Conservation (phyloP, 1,140 invertebrate genomes). For the Batillaria attramentaria region DNA sequence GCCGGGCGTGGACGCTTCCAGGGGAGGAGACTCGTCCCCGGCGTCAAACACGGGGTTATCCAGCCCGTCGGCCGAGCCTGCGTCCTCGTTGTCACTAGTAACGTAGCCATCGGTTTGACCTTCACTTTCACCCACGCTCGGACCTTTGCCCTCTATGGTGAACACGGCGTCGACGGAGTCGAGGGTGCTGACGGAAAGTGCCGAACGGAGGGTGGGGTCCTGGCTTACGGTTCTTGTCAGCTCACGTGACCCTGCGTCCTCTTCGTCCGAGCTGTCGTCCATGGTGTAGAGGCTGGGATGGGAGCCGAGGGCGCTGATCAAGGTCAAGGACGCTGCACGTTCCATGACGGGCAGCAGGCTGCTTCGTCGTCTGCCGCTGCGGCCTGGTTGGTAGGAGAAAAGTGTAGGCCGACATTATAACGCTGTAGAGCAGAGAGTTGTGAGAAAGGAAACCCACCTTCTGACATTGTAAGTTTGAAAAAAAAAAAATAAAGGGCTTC, state of each 20-base stretch:
- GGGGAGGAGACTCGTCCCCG: not conserved
- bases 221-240: constrained; percentile 6
- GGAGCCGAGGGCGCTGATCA: constrained; percentile 43
- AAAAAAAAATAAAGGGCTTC: not conserved
- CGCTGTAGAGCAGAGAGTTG: no score
- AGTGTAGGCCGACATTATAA: no score
- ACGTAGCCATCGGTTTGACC: constrained; percentile 12
- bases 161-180: constrained; percentile 8
- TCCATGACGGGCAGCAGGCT: constrained; percentile 48
- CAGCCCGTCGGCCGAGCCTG: constrained; percentile 18
- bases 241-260: constrained; percentile 38
- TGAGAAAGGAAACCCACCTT: no score
- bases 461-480: not conserved
- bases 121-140: no score
- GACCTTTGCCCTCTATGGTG: constrained; percentile 18
- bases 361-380: constrained; percentile 36
- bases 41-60: constrained; percentile 29
- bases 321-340: constrained; percentile 42
- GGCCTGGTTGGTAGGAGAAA: constrained; percentile 9
- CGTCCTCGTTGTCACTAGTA: constrained; percentile 27
- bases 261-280: constrained; percentile 52
- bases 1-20: not conserved
- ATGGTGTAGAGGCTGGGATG: constrained; percentile 44
- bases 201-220: constrained; percentile 12
- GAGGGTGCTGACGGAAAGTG: constrained; percentile 13